Evolutionary conservation across 1,140 invertebrate genomes (phyloP).

Genomic region (fruit fly (Drosophila melanogaster)): Release_6_plus_ISO1_MT NT_037436.4:16172501-16173000

Average conservation of each 20-base stretch:
- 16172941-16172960: too few relatives aligned
- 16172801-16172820: neutral
- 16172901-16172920: too few relatives aligned
- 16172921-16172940: too few relatives aligned
- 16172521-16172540: constrained; percentile 81
- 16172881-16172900: too few relatives aligned
- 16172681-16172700: constrained; percentile 34
- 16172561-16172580: constrained; percentile 74
- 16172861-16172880: too few relatives aligned
- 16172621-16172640: constrained; percentile 10
- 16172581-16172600: constrained; percentile 40
- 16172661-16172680: constrained; percentile 27
- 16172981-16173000: too few relatives aligned
- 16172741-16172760: constrained; percentile 28
- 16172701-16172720: constrained; percentile 53
- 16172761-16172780: neutral
- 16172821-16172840: neutral
- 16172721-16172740: constrained; percentile 55
- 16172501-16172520: constrained; percentile 55
- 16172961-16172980: too few relatives aligned
- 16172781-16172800: constrained; percentile 2
- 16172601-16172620: constrained; percentile 25
- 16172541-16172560: constrained; percentile 83
- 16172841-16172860: neutral
- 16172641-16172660: neutral